Evolutionary conservation across 2,113 vertebrate genomes (phyloP).

Genomic region (Hydropotes inermis): DNA sequence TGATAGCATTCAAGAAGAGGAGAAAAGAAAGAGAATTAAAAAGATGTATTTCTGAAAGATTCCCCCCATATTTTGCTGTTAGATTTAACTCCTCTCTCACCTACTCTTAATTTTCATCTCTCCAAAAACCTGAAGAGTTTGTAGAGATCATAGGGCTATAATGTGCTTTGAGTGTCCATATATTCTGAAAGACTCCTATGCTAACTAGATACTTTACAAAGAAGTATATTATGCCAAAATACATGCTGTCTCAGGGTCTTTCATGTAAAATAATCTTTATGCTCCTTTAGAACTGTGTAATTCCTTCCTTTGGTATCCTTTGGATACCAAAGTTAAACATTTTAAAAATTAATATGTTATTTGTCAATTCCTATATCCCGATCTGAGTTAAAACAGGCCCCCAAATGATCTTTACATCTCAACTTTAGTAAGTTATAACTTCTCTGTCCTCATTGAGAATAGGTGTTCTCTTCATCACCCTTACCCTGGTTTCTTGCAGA

Average conservation of each 20-base stretch:
- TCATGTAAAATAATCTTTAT: background rate
- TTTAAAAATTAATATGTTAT: background rate
- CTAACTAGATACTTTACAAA: background rate
- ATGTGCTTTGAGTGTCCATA: background rate
- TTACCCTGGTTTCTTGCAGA: background rate
- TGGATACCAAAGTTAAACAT: background rate
- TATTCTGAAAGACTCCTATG: background rate
- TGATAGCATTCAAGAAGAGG: conserved; percentile 43
- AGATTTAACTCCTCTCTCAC: conserved; percentile 15
- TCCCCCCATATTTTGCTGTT: conserved; percentile 49
- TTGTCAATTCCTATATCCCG: background rate
- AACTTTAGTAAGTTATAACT: background rate
- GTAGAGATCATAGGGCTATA: background rate
- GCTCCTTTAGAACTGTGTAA: background rate
- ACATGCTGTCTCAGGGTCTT: background rate
- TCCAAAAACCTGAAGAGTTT: background rate
- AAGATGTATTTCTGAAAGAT: conserved; percentile 57
- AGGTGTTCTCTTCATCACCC: background rate
- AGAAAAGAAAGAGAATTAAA: conserved; percentile 49
- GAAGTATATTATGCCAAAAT: background rate
- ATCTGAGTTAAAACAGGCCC: background rate
- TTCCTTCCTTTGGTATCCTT: background rate
- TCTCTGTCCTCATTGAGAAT: background rate
- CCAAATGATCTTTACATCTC: background rate
- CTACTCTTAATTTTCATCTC: background rate